Percentiles rank a stretch among this genome's conserved stretches.
Evolutionary conservation across 2,797 vertebrate species (phyloP).

Genomic region (Falco peregrinus): DNA sequence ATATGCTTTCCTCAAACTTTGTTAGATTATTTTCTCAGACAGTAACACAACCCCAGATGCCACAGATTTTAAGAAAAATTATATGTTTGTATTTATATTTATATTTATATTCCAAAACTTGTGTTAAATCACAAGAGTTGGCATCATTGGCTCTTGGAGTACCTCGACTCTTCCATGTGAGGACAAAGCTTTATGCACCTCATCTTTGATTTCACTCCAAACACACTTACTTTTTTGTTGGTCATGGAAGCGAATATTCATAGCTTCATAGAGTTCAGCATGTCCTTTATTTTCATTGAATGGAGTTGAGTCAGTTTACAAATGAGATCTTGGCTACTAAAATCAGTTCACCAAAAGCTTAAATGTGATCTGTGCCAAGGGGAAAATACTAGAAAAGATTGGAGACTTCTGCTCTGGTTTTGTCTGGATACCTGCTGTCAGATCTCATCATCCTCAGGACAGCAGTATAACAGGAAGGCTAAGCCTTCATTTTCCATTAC

Average conservation of each 20-base stretch:
- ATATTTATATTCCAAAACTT: background rate
- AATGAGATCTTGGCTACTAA: background rate
- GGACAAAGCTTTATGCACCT: background rate
- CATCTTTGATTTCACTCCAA: background rate
- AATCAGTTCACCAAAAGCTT: background rate
- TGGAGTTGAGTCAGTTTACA: background rate
- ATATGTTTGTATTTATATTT: background rate
- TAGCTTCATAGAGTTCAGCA: background rate
- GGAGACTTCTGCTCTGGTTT: background rate
- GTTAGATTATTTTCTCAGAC: background rate
- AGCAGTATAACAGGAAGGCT: background rate
- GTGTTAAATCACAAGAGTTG: background rate
- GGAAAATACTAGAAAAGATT: background rate
- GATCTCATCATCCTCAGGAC: background rate
- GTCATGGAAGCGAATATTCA: background rate
- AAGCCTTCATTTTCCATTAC: background rate
- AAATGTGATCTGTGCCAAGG: background rate
- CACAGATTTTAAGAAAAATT: background rate
- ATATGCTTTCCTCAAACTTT: background rate
- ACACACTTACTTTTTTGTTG: background rate
- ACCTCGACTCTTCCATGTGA: background rate
- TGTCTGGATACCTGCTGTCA: background rate
- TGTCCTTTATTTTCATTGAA: background rate
- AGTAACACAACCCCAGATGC: background rate
- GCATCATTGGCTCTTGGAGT: background rate